phyloP scores from a whole-genome alignment of 2,797 vertebrate species.

The Pangasius krempfi region DNA sequence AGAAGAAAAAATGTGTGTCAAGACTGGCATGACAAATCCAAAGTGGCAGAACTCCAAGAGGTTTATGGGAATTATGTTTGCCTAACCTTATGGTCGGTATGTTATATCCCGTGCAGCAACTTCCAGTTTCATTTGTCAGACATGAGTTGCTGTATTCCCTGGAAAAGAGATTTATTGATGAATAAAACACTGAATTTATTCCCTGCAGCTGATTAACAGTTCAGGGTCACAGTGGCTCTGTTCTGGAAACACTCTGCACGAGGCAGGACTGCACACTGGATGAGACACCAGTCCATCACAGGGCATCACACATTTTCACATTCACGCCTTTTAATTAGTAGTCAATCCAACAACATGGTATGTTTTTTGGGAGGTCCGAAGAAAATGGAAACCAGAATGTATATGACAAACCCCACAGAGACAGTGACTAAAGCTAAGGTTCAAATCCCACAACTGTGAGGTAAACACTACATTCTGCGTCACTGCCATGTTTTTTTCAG shows the following conservation, averaged over 20 bases:
- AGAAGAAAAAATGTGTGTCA: constrained; percentile 29
- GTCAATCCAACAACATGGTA: neutral
- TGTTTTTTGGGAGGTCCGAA: neutral
- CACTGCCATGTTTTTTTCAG: neutral
- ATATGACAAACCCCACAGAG: neutral
- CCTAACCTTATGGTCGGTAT: constrained; percentile 78
- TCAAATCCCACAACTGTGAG: neutral
- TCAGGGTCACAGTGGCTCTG: neutral
- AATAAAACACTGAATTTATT: neutral
- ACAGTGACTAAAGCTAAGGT: too few relatives aligned
- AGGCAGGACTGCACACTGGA: neutral
- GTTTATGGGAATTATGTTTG: neutral
- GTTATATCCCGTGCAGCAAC: constrained; percentile 65
- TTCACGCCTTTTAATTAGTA: too few relatives aligned
- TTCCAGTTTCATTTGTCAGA: constrained; percentile 57
- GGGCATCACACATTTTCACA: neutral
- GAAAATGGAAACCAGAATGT: too few relatives aligned
- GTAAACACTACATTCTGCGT: neutral
- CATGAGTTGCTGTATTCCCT: constrained; percentile 70
- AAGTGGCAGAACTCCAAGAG: neutral
- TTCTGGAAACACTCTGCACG: neutral
- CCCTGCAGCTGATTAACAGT: neutral
- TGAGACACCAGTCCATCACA: neutral
- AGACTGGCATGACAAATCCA: neutral
- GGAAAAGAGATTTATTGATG: constrained; percentile 22